Base-by-base conservation (phyloP, 2,888 invertebrate species). In the Ophion costatus region DNA sequence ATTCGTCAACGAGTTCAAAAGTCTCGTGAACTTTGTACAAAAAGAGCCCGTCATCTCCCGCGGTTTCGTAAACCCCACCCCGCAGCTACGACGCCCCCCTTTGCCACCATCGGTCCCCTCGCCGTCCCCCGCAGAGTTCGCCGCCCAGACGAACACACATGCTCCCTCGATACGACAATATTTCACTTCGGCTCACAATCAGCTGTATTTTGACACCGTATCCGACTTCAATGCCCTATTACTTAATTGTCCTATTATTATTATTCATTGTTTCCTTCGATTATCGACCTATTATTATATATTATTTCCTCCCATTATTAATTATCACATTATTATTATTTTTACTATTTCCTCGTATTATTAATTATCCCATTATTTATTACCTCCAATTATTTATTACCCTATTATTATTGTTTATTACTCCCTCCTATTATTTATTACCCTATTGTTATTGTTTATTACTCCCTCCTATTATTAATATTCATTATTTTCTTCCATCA, bases 1-100 rank as follows among this genome's bases (percentile, higher is more conserved):
- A 84, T 84, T 82, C 81, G 74, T 33, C 45, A 78, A 78, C 76
- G 61, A 61, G 78, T 67, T 78, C 78, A 24, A 82, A 81, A 84
- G 81, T 84, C 75, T 59, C 70, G 64, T 59, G 59, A 84, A 77
- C 80, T 80, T 84, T 79, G 78, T 75, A 75, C 59, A 24, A 78
- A 84, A 66, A 59, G 59, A 74, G 33, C 78, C 14, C 0, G 14
- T 22, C 57, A 73, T 78, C 77, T 71, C 67, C 61, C 63, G 74
- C 69, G 69, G 69, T 83, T 42, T 69, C 42, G 69, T 61, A 42
- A 20, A 74, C 67, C 56, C 11, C 42, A 17, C 57, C 33, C 29
- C 22, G n/a, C 45, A 20, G 38, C 22, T 22, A 9, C 20, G 2
- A 51, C 45, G 17, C 9, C 51, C 51, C 51, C 4, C 5, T 51